Percentiles rank a stretch among this genome's conserved stretches.
Evolutionary conservation across 2,113 vertebrate species (phyloP).

Genomic region (Oceanites oceanicus): DNA sequence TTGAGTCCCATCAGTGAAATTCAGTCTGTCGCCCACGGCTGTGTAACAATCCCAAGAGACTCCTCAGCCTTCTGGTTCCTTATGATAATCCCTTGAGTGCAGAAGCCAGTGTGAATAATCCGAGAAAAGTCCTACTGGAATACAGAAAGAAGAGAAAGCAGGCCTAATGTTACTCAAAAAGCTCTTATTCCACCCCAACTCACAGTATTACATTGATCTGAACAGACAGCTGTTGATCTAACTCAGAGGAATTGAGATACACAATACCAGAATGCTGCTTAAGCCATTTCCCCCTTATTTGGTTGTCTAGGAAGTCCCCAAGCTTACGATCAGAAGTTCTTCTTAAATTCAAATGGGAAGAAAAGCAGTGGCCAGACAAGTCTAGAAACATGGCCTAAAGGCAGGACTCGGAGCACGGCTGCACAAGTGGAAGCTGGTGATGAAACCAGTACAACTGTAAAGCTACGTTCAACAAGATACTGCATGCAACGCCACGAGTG

Average conservation of each 20-base stretch:
- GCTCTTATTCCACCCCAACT: not conserved
- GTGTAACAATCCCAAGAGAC: not conserved
- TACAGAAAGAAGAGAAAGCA: constrained; percentile 29
- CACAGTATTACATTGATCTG: not conserved
- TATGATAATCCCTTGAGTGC: not conserved
- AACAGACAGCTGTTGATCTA: not conserved
- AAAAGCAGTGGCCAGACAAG: not conserved
- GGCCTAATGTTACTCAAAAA: not conserved
- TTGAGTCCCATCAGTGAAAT: constrained; percentile 41
- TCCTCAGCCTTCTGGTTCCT: constrained; percentile 22
- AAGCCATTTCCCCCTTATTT: not conserved
- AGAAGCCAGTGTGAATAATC: constrained; percentile 2
- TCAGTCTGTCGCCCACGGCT: not conserved
- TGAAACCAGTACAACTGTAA: not conserved
- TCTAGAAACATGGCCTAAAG: not conserved
- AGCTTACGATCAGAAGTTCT: not conserved
- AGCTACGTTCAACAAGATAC: not conserved
- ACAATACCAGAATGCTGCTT: not conserved
- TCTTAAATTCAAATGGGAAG: not conserved
- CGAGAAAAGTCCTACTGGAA: not conserved
- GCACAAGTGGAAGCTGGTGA: not conserved
- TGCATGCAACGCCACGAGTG: not conserved
- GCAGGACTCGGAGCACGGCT: not conserved
- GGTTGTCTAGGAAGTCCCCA: not conserved
- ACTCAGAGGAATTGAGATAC: not conserved